Percentiles rank a stretch among this genome's conserved stretches.
Conservation (phyloP, 2,113 vertebrate species). For the Labrus mixtus region DNA sequence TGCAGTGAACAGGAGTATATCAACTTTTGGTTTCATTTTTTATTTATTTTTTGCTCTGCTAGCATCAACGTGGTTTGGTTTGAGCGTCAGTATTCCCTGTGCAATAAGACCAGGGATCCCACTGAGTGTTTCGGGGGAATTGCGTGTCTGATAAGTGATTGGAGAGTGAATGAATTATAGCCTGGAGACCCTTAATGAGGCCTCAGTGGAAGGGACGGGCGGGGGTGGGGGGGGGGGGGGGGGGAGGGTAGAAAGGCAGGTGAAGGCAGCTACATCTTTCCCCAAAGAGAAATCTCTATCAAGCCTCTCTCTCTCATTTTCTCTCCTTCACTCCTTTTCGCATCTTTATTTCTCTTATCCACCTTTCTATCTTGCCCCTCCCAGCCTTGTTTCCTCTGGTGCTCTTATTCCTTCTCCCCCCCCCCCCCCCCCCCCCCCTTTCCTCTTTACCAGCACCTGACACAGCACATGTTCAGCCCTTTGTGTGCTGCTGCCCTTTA, state of each 20-base stretch:
- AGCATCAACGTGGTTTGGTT: slow-evolving; percentile 10
- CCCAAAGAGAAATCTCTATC: slow-evolving; percentile 28
- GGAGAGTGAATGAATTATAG: slow-evolving; percentile 75
- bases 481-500: slow-evolving; percentile 64
- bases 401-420: slow-evolving; percentile 28
- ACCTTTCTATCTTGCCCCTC: slow-evolving; percentile 32
- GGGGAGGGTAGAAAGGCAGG: slow-evolving; percentile 52
- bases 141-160: slow-evolving; percentile 71
- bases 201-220: slow-evolving; percentile 53
- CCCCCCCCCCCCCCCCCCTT: slow-evolving; percentile 14
- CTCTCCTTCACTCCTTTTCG: slow-evolving; percentile 23
- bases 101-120: slow-evolving; percentile 33
- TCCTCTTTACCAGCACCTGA: slow-evolving; percentile 66
- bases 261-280: slow-evolving; percentile 71
- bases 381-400: slow-evolving; percentile 6
- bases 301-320: background rate
- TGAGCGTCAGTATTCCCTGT: slow-evolving; percentile 46
- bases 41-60: background rate
- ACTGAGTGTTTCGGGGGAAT: slow-evolving; percentile 36
- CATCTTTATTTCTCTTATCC: slow-evolving; percentile 38
- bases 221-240: slow-evolving; percentile 27
- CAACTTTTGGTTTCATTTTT: background rate
- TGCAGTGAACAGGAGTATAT: background rate
- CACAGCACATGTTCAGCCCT: slow-evolving; percentile 66
- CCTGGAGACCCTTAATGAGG: slow-evolving; percentile 76